Evolutionary conservation across 2,797 vertebrate genomes (phyloP), one percentile per base, ranked within the genome.

Genomic region (Thamnophis elegans): DNA sequence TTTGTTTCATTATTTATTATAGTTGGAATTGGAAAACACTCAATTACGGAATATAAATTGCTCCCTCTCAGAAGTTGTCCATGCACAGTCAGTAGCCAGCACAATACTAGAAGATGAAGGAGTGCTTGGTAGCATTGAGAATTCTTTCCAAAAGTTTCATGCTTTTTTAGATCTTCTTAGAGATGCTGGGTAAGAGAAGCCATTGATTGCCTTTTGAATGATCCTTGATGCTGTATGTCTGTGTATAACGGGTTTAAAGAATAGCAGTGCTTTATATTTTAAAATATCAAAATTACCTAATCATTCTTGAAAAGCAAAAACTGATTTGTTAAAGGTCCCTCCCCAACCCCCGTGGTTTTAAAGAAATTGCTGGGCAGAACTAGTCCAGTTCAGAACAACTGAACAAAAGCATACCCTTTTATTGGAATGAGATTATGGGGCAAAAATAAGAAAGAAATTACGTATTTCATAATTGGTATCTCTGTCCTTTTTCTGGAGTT

Each of bases 161-260:
- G 98, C 99, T 87, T 99, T 99, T 97, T 97, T 99, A 95, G 99
- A 99, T 97, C 98, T 99, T 90, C 98, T 99, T 94, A 99, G 98
- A 96, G 99, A 99, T 93, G 99, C 99, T 87, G 99, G 99, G 99
- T 99, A 97, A 78, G 98, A 97, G 94, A 3, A 60, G 55, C 28
- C 8, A 91, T 94, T 60, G 93, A 62, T 85, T 89, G 88, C 87
- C 14, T 51, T 89, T 14, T 68, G 87, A 65, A 32, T 89, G 90
- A 56, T 51, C 13, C 8, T 90, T 20, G 53, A 11, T 92, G n/a
- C 88, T 73, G 10, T 53, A 36, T 90, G 2, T 92, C 5, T 85
- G 42, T 16, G 12, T 56, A 10, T 87, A 36, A 32, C n/a, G 86
- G 90, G 26, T 89, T 10, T 10, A 20, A 92, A 89, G 90, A 53